phyloP scores from a whole-genome alignment of 2,888 invertebrate species.

The Chymomyza procnemis region DNA sequence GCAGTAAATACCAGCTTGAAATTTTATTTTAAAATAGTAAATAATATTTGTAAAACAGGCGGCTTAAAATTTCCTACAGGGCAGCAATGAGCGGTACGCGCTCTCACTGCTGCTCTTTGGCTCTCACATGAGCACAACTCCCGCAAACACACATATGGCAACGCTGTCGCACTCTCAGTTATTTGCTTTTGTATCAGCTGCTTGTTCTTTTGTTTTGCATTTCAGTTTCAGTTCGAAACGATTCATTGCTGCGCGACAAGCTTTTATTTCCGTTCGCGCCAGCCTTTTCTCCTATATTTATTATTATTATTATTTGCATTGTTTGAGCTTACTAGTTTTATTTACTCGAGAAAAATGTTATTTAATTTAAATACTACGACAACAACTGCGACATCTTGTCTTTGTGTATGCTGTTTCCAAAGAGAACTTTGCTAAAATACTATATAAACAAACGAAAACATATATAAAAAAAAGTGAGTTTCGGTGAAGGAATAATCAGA shows the following conservation, averaged over 20 bases:
- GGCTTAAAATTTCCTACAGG: neutral
- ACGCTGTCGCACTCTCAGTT: slow-evolving; percentile 13
- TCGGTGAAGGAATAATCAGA: neutral
- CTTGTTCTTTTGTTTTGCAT: slow-evolving; percentile 24
- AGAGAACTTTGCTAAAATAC: slow-evolving; percentile 9
- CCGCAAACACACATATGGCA: slow-evolving; percentile 21
- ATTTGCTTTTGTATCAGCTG: slow-evolving; percentile 8
- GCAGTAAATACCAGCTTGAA: no score
- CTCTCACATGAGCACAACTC: slow-evolving; percentile 6
- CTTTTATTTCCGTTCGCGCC: slow-evolving; percentile 19
- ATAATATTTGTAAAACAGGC: no score
- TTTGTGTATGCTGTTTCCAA: neutral
- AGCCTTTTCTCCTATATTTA: neutral
- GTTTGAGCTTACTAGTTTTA: slow-evolving; percentile 23
- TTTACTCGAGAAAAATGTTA: slow-evolving; percentile 25
- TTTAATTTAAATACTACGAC: neutral
- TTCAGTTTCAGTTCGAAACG: slow-evolving; percentile 51
- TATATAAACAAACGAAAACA: neutral
- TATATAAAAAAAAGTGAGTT: neutral
- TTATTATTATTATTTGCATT: neutral
- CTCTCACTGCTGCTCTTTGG: slow-evolving; percentile 3
- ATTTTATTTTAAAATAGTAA: no score
- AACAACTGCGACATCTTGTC: neutral
- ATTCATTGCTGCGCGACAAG: slow-evolving; percentile 49
- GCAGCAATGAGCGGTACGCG: neutral